These are phyloP conservation scores for Ophonus ardosiacus DNA, from an alignment of 2,888 invertebrate species.

Conservation along the genomic window DNA sequence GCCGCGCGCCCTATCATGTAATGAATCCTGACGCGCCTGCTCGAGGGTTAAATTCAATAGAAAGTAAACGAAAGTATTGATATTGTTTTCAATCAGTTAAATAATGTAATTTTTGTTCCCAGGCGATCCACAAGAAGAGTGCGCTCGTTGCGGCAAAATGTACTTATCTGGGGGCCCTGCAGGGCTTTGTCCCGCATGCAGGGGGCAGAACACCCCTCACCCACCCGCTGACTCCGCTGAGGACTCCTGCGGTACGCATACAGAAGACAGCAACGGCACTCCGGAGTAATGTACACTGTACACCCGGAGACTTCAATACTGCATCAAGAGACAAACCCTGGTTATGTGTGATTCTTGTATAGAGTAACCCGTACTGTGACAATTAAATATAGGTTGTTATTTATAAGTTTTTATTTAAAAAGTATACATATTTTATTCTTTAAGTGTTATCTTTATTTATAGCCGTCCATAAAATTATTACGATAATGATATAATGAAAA, in stretches of 20 bases:
- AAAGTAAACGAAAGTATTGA: too few relatives aligned
- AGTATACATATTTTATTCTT: conserved; percentile 52
- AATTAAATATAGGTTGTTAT: conserved; percentile 53
- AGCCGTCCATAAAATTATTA: conserved; percentile 47
- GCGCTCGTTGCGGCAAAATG: conserved; percentile 79
- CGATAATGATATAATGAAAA: conserved; percentile 29
- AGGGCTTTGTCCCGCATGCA: conserved; percentile 70
- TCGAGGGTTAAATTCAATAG: too few relatives aligned
- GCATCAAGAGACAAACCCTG: conserved; percentile 26
- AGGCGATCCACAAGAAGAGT: conserved; percentile 81
- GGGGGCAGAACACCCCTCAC: conserved; percentile 65
- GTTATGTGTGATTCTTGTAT: conserved; percentile 60
- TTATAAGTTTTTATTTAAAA: conserved; percentile 63
- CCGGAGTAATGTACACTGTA: conserved; percentile 66
- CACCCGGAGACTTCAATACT: conserved; percentile 2
- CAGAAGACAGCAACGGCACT: conserved; percentile 71
- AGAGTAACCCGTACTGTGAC: conserved; percentile 61
- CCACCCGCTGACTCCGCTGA: conserved; percentile 69
- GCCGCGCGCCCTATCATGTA: too few relatives aligned
- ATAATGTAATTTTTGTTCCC: conserved; percentile 66
- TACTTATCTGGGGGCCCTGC: conserved; percentile 72
- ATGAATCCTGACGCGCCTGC: too few relatives aligned
- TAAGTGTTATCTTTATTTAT: conserved; percentile 63
- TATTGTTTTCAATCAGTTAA: background rate
- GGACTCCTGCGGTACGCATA: conserved; percentile 72